Conservation (phyloP, 1,140 invertebrate genomes). For the Trichonephila clavipes region DNA sequence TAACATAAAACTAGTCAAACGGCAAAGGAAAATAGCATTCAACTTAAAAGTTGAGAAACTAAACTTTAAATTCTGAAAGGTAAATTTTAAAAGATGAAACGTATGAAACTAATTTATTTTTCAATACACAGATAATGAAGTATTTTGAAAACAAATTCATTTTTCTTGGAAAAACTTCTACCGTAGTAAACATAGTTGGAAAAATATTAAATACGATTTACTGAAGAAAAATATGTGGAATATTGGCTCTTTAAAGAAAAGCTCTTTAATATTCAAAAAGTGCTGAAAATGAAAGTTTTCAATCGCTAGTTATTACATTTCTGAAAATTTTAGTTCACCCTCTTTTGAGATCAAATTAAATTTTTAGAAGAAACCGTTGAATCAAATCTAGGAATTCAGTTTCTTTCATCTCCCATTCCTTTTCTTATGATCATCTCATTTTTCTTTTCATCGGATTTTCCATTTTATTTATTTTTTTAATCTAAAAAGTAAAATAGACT, state of each 20-base stretch:
- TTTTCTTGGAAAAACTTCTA: background rate
- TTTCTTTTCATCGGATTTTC: slow-evolving; percentile 12
- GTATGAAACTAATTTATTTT: too few relatives aligned
- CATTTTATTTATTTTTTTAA: background rate
- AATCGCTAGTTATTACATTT: slow-evolving; percentile 49
- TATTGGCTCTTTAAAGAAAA: background rate
- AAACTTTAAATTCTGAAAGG: too few relatives aligned
- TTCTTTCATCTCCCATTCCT: background rate
- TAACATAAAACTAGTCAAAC: too few relatives aligned
- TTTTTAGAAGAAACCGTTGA: slow-evolving; percentile 13
- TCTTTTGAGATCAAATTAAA: slow-evolving; percentile 40
- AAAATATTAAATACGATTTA: background rate
- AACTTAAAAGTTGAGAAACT: too few relatives aligned
- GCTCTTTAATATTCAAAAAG: background rate
- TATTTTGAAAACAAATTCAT: background rate
- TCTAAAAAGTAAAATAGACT: slow-evolving; percentile 1
- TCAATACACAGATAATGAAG: too few relatives aligned
- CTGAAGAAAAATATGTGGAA: background rate
- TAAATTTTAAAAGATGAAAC: too few relatives aligned
- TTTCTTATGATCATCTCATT: background rate
- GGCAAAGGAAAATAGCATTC: too few relatives aligned
- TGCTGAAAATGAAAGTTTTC: slow-evolving; percentile 37
- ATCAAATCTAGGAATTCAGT: slow-evolving; percentile 16
- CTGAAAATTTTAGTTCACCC: slow-evolving; percentile 18
- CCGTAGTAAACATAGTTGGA: background rate